Percentiles rank a stretch among this genome's conserved stretches.
These are phyloP conservation scores for Peribatodes rhomboidaria DNA, from an alignment of 2,888 invertebrate species.

Conservation along the genomic window DNA sequence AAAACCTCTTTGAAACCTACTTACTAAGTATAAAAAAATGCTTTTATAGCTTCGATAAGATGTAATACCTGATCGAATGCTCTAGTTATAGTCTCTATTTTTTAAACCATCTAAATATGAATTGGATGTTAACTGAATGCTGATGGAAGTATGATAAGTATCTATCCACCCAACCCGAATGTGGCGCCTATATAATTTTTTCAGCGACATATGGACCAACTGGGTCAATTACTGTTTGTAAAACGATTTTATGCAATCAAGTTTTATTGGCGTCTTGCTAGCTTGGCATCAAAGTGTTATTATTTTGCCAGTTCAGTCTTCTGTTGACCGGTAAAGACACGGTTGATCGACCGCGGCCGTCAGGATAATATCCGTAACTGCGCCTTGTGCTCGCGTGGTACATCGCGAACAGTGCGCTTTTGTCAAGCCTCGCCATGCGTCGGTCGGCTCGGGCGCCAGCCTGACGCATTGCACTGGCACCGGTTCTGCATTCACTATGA, in stretches of 20 bases:
- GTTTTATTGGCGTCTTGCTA: constrained; percentile 30
- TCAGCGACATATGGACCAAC: constrained; percentile 34
- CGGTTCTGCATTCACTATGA: constrained; percentile 41
- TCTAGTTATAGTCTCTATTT: no score
- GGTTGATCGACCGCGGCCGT: constrained; percentile 48
- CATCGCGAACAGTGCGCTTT: constrained; percentile 73
- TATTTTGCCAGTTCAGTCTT: constrained; percentile 10
- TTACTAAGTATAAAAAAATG: no score
- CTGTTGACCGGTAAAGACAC: constrained; percentile 31
- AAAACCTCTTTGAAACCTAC: neutral
- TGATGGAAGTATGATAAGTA: neutral
- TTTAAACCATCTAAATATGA: no score
- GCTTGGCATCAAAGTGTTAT: constrained; percentile 12
- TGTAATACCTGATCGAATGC: no score
- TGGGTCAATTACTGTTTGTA: constrained; percentile 52
- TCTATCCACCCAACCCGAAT: constrained; percentile 32
- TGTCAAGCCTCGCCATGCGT: constrained; percentile 58
- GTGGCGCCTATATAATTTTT: constrained; percentile 23
- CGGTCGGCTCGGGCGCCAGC: constrained; percentile 61
- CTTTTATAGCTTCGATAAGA: no score
- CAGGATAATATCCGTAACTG: constrained; percentile 58
- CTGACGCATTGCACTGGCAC: constrained; percentile 56
- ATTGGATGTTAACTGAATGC: neutral
- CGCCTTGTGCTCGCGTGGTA: constrained; percentile 58
- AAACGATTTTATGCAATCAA: constrained; percentile 34